phyloP scores from a whole-genome alignment of 1,140 invertebrate genomes.

The Zaprionus camerounensis region DNA sequence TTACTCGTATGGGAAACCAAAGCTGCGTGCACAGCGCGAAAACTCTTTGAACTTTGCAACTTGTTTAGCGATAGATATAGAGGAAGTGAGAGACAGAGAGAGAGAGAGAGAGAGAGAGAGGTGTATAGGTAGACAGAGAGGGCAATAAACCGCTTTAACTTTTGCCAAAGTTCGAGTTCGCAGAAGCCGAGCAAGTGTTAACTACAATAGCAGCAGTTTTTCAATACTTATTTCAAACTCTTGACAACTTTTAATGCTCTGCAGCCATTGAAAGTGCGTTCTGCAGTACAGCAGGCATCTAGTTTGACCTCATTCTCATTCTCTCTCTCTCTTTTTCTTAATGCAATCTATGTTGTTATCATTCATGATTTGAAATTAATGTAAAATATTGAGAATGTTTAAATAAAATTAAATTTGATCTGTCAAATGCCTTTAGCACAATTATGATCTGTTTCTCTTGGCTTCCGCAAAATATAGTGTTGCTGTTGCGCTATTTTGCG shows the following conservation, averaged over 20 bases:
- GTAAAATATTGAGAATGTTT: too few species aligned
- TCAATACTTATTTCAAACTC: background rate
- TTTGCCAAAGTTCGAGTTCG: background rate
- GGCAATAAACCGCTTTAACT: background rate
- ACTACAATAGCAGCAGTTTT: constrained; percentile 5
- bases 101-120: background rate
- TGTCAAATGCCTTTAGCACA: too few species aligned
- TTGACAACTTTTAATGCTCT: background rate
- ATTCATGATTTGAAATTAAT: too few species aligned
- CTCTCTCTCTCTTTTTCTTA: background rate
- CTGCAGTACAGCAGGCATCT: background rate
- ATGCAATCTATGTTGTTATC: too few species aligned
- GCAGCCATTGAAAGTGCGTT: background rate
- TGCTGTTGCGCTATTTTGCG: too few species aligned
- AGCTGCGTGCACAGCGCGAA: constrained; percentile 5
- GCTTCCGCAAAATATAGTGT: too few species aligned
- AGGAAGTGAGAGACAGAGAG: background rate
- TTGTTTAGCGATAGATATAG: background rate
- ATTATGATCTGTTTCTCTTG: too few species aligned
- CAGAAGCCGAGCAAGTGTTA: background rate
- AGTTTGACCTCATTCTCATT: background rate
- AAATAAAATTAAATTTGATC: too few species aligned
- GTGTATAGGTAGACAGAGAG: background rate
- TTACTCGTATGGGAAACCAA: constrained; percentile 3
- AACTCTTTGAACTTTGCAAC: background rate